Evolutionary conservation across 2,113 vertebrate genomes (phyloP), one percentile per base, ranked within the genome.

Genomic region (Syrmaticus mikado): DNA sequence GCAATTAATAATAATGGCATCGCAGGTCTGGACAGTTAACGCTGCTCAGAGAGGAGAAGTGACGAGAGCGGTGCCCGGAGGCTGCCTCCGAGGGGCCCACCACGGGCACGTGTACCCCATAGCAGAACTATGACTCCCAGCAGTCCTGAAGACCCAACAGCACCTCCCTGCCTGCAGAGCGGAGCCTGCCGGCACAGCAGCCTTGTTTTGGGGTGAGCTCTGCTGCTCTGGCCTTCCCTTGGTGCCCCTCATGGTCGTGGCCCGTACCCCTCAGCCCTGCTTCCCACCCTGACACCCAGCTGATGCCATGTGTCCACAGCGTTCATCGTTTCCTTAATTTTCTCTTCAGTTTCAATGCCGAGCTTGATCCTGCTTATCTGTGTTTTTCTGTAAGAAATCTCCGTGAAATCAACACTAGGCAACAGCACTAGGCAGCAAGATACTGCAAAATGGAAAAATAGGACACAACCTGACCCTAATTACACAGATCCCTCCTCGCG

Each of bases 101-200:
- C 43, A 25, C 24, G n/a, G 50, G 9, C 36, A 11, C 2, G 0
- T 12, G 48, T 30, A 32, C 50, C 28, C 32, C 0, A 0, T 58
- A 70, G 58, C 0, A 0, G 71, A 62, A 34, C 64, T 20, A 24
- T 30, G 50, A 41, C 8, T 87, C 41, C 46, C 78, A 61, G 3
- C 0, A 13, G 67, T 79, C 55, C 60, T 6, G 0, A 57, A 77
- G 55, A 38, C 15, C 14, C 0, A 3, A 72, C 48, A 64, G 30
- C 52, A 19, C 10, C 73, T 82, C 30, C 30, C 55, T 21, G 30
- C 17, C 28, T 57, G 53, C 53, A 57, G 17, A 57, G 53, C 4
- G 4, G 17, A 57, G 28, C 30, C 30, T 10, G 30, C 53, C 4
- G 30, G 30, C 17, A 57, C 53, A 30, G 11, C 30, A 32, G 53